phyloP scores from a whole-genome alignment of 2,797 vertebrate species.

The Pangasius macronema region DNA sequence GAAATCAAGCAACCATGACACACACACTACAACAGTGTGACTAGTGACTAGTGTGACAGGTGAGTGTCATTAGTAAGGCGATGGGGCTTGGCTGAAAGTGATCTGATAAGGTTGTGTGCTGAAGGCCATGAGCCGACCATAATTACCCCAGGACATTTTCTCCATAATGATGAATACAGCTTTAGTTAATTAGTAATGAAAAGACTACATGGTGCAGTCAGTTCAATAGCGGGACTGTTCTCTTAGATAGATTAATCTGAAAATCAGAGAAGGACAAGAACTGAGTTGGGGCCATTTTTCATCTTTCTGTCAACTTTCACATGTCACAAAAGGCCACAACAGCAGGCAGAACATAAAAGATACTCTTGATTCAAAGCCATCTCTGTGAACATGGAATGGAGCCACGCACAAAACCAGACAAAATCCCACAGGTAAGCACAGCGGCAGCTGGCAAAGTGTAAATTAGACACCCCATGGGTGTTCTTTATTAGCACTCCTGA shows the following conservation, averaged over 20 bases:
- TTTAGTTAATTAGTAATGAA: conserved; percentile 3
- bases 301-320: conserved; percentile 12
- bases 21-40: not conserved
- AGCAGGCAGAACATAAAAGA: conserved; percentile 31
- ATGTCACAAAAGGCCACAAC: not conserved
- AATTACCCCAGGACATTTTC: not conserved
- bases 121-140: not conserved
- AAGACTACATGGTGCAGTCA: not conserved
- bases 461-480: conserved; percentile 17
- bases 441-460: not conserved
- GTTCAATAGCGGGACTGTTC: not conserved
- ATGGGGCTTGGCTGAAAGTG: not conserved
- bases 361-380: conserved; percentile 16
- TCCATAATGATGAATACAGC: not conserved
- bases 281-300: not conserved
- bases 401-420: conserved; percentile 8
- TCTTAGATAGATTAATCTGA: conserved; percentile 18
- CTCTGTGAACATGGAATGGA: not conserved
- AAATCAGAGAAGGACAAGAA: not conserved
- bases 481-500: conserved; percentile 14
- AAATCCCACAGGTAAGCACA: conserved; percentile 27
- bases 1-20: not conserved
- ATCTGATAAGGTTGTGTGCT: not conserved
- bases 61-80: not conserved
- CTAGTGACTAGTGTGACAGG: not conserved